Evolutionary conservation across 64 coral and sea anemone genomes (phyloP), one percentile per base, ranked within the genome.

Genomic region (Actinia equina): DNA sequence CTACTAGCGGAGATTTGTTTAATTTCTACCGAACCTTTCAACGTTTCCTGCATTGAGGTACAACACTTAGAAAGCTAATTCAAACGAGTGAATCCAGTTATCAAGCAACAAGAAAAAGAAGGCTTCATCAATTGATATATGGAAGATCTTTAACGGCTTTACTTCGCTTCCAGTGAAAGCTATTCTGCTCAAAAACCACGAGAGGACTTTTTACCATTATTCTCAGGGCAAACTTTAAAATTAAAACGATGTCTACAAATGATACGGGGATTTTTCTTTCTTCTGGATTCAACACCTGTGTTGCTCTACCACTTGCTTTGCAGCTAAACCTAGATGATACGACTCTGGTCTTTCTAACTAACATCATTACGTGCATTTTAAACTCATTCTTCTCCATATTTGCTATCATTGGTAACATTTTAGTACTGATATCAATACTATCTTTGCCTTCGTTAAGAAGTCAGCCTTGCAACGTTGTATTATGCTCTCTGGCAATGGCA

Each of bases 391-490:
- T 67, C 18, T 64, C 43, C 7, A 42, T 67, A 44, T 45, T 27
- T 10, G 57, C 84, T 22, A 67, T 86, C 6, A 44, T 18, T 45
- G 84, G 84, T 18, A 86, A 86, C 59, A 54, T 20, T 67, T 67
- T 86, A 19, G 84, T 86, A 22, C 26, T 86, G 25, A 8, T n/a
- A 9, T n/a, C 84, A 54, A 86, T 86, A 8, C 58, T 86, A 17
- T 44, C 26, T 45, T 64, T 53, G 6, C 82, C 82, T 84, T 86
- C 84, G 7, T 23, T 86, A n/a, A 22, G 84, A 11, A 64, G 16
- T 13, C 57, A 63, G 18, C 84, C 84, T 17, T 86, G 57, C 43
- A 86, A 22, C 13, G 23, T 86, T 3, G 27, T 86, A 17, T 27
- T 86, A 0, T 86, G 84, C 11, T 64, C 57, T 19, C 20, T 86